phyloP scores from a whole-genome alignment of 2,888 invertebrate genomes.

The Ischnus inquisitorius region DNA sequence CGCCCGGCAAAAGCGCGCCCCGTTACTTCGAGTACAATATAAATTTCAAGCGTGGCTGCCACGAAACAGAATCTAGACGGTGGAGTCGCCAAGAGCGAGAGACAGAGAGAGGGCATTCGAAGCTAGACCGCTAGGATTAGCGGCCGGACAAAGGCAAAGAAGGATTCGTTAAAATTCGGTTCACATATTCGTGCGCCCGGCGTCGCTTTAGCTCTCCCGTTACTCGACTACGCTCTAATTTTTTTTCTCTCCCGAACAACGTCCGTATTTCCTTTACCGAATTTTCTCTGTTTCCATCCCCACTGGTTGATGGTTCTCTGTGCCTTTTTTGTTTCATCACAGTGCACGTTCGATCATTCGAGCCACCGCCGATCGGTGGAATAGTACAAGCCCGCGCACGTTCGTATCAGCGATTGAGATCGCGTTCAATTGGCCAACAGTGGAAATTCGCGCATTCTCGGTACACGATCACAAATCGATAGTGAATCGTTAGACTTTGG shows the following conservation, averaged over 20 bases:
- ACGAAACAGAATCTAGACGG: conserved; percentile 4
- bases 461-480: conserved; percentile 18
- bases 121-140: conserved; percentile 13
- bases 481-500: not conserved
- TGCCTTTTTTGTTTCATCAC: not conserved
- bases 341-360: not conserved
- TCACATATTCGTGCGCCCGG: conserved; percentile 69
- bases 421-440: not conserved
- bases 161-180: conserved; percentile 78
- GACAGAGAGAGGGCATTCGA: not conserved
- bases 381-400: not conserved
- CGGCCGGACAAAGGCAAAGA: conserved; percentile 73
- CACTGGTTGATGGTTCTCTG: not conserved
- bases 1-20: not conserved
- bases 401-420: conserved; percentile 24
- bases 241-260: conserved; percentile 2
- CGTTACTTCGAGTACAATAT: conserved; percentile 37
- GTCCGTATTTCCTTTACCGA: conserved; percentile 23
- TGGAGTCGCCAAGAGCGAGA: not conserved
- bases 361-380: not conserved
- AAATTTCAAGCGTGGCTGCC: conserved; percentile 47
- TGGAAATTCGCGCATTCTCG: conserved; percentile 3
- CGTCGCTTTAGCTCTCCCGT: not conserved
- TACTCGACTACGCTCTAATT: conserved; percentile 11
- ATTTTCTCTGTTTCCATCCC: not conserved